Percentiles rank a stretch among this genome's conserved stretches.
phyloP scores from a whole-genome alignment of 2,797 vertebrate genomes.

The Channallabes apus region DNA sequence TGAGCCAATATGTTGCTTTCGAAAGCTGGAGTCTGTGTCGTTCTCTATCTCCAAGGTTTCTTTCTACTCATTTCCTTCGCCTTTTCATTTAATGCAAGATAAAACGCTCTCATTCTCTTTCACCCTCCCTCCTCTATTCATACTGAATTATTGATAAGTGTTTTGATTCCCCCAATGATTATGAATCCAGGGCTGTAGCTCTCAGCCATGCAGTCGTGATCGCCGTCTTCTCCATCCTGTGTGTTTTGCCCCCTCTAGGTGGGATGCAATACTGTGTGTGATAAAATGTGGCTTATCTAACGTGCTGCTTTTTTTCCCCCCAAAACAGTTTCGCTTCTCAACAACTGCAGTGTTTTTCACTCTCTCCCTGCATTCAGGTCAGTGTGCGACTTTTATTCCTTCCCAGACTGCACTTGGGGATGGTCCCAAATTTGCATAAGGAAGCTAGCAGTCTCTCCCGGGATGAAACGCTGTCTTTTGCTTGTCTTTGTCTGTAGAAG shows the following conservation, averaged over 20 bases:
- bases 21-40: not conserved
- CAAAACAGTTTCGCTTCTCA: conserved; percentile 50
- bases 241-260: conserved; percentile 50
- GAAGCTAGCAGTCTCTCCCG: conserved; percentile 66
- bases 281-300: conserved; percentile 66
- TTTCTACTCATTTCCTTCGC: conserved; percentile 65
- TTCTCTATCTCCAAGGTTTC: conserved; percentile 48
- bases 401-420: conserved; percentile 73
- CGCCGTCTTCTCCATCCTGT: conserved; percentile 62
- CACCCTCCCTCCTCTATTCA: conserved; percentile 66
- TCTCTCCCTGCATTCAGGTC: conserved; percentile 76
- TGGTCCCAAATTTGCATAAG: conserved; percentile 72
- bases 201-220: conserved; percentile 69
- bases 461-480: conserved; percentile 67
- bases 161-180: conserved; percentile 83
- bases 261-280: conserved; percentile 57
- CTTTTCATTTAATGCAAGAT: conserved; percentile 69
- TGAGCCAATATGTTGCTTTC: not conserved
- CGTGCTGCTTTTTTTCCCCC: conserved; percentile 31
- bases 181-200: conserved; percentile 77
- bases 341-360: conserved; percentile 59
- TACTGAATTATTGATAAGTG: conserved; percentile 84
- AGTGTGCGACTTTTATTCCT: conserved; percentile 68
- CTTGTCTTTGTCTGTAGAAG: conserved; percentile 58
- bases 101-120: conserved; percentile 62